Conservation (phyloP, 2,797 vertebrate species). For the Epinephelus coioides region DNA sequence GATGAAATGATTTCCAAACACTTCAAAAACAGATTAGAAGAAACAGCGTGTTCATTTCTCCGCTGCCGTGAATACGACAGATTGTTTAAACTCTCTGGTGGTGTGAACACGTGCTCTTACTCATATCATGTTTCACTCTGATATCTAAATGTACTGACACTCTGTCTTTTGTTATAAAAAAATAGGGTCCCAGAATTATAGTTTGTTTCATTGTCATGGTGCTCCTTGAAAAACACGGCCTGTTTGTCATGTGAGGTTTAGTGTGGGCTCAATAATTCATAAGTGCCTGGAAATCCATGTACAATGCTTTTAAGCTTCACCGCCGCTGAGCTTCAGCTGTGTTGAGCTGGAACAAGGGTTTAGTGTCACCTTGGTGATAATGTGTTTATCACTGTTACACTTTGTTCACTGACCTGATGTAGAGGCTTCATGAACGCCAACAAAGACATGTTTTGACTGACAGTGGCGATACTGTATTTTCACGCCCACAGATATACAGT, state of each 20-base stretch:
- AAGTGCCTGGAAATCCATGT: slow-evolving; percentile 38
- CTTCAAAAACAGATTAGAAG: slow-evolving; percentile 11
- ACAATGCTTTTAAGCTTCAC: slow-evolving; percentile 26
- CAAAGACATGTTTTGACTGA: not conserved
- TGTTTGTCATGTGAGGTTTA: slow-evolving; percentile 35
- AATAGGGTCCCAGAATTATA: not conserved
- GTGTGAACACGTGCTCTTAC: slow-evolving; percentile 43
- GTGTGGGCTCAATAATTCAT: slow-evolving; percentile 44
- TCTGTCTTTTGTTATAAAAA: slow-evolving; percentile 2
- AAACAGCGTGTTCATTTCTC: not conserved
- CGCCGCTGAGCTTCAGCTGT: not conserved
- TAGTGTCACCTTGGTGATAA: not conserved
- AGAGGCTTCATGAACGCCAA: not conserved
- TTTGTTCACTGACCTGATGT: not conserved
- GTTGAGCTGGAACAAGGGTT: not conserved
- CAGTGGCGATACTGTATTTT: not conserved
- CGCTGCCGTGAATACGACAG: slow-evolving; percentile 32
- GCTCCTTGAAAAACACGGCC: slow-evolving; percentile 7
- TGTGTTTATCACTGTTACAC: not conserved
- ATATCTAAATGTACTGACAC: not conserved
- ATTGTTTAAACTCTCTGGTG: slow-evolving; percentile 44
- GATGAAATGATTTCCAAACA: slow-evolving; percentile 31
- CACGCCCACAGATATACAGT: not conserved
- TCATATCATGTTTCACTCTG: slow-evolving; percentile 32
- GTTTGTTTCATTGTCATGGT: slow-evolving; percentile 4